phyloP scores from a whole-genome alignment of 2,888 invertebrate species.

The Lobophora halterata region DNA sequence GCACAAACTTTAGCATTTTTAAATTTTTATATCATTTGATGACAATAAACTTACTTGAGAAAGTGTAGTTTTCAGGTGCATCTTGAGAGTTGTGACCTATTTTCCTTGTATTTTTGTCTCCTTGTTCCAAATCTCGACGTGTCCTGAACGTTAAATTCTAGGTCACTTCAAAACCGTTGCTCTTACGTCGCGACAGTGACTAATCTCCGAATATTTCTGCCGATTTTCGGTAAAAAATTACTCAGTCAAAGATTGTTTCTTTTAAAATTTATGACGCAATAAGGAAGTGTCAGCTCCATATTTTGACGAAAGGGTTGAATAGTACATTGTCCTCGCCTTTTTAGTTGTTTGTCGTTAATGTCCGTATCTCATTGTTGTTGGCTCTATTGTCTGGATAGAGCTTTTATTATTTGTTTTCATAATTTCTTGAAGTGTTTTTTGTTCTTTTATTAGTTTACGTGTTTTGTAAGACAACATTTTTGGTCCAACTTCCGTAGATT shows the following conservation, averaged over 20 bases:
- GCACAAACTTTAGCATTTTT: no score
- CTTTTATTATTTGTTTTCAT: constrained; percentile 68
- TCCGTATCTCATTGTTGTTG: constrained; percentile 58
- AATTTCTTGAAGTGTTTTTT: constrained; percentile 62
- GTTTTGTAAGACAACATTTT: constrained; percentile 30
- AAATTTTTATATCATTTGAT: no score
- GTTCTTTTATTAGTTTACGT: constrained; percentile 35
- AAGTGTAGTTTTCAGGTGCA: constrained; percentile 8
- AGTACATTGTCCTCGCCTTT: constrained; percentile 65
- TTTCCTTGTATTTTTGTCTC: constrained; percentile 15
- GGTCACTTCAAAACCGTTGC: constrained; percentile 20
- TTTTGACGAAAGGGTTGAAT: constrained; percentile 78
- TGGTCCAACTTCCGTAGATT: constrained; percentile 21
- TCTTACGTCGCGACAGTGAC: constrained; percentile 12
- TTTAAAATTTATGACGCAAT: constrained; percentile 74
- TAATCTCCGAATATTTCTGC: constrained; percentile 7
- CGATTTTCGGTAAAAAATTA: constrained; percentile 40
- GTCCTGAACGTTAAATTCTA: constrained; percentile 10
- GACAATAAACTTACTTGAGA: constrained; percentile 20
- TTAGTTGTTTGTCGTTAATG: constrained; percentile 60
- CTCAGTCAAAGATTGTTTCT: constrained; percentile 48
- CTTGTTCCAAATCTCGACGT: constrained; percentile 4
- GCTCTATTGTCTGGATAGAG: constrained; percentile 61
- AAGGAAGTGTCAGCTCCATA: constrained; percentile 73
- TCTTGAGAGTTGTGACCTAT: constrained; percentile 21